Conservation (phyloP, 2,113 vertebrate species). For the Poicephalus meyeri region DNA sequence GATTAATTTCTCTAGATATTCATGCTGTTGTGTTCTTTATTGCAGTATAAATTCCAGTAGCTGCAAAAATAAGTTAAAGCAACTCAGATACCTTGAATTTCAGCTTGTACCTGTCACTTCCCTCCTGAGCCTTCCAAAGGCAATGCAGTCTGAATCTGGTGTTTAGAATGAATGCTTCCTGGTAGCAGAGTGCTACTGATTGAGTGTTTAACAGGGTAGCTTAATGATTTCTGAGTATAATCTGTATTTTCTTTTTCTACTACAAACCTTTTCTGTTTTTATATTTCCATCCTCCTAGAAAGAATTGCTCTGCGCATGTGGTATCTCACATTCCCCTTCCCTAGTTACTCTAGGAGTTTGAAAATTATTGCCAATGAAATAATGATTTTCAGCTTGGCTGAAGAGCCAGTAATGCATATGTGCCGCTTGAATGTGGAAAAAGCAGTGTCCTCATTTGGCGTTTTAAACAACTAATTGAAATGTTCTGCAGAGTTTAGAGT, state of each 20-base stretch:
- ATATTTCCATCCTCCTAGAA: background rate
- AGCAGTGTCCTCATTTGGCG: background rate
- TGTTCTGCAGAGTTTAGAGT: background rate
- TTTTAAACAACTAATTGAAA: slow-evolving; percentile 20
- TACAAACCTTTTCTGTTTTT: background rate
- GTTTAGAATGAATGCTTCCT: background rate
- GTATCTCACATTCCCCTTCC: background rate
- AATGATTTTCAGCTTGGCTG: background rate
- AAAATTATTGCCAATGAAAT: background rate
- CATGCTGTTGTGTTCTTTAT: background rate
- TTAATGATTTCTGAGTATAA: background rate
- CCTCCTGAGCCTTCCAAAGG: background rate
- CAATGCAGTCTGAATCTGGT: background rate
- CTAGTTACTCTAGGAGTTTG: background rate
- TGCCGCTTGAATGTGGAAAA: background rate
- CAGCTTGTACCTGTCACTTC: background rate
- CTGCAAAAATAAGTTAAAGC: background rate
- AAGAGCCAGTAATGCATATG: background rate
- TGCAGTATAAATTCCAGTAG: background rate
- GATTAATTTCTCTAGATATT: background rate
- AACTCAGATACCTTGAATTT: background rate
- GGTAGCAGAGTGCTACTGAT: background rate
- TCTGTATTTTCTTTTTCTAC: background rate
- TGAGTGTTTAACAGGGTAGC: background rate
- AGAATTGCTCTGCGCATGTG: background rate